Evolutionary conservation across 2,888 invertebrate species (phyloP), one percentile per base, ranked within the genome.

Genomic region (Dione vanillae): DNA sequence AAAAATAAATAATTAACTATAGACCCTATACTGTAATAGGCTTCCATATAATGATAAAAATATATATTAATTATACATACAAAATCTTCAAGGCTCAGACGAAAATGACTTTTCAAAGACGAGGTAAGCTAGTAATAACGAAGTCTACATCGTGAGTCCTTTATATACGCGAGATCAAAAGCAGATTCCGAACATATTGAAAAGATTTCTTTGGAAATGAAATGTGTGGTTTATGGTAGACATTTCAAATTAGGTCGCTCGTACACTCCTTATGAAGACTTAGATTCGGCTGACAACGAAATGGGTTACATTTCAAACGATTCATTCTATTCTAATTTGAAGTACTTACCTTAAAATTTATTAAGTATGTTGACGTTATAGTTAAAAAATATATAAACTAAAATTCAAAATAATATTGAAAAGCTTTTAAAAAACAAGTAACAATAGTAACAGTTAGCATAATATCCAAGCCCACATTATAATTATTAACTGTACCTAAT

Each of bases 81-180:
- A 51, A 59, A 20, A 62, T 19, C 43, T 45, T 61, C 41, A 51
- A 51, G 47, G 62, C 64, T 54, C 62, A 69, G 19, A 45, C n/a
- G 64, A 64, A 69, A 69, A 69, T 69, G 27, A 40, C 64, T 64
- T 64, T 5, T 19, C 58, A 51, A 70, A 69, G 65, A 69, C 35
- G 64, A 51, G 51, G 65, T 40, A 59, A 70, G 59, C 65, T 37
- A 70, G 58, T 70, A 65, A 70, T 65, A 70, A 70, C 49, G 70
- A 70, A 64, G 69, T 62, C 54, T 62, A 52, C 68, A 49, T 16
- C 20, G 65, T 51, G 56, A 65, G 65, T 58, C 65, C 58, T 58
- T 65, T 49, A 70, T 70, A 49, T 59, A n/a, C 41, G 59, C 52
- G 59, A 59, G 59, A 65, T 70, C 70, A 70, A 70, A 70, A 65